Evolutionary conservation across 1,140 invertebrate species (phyloP).

Genomic region (Apolygus lucorum): DNA sequence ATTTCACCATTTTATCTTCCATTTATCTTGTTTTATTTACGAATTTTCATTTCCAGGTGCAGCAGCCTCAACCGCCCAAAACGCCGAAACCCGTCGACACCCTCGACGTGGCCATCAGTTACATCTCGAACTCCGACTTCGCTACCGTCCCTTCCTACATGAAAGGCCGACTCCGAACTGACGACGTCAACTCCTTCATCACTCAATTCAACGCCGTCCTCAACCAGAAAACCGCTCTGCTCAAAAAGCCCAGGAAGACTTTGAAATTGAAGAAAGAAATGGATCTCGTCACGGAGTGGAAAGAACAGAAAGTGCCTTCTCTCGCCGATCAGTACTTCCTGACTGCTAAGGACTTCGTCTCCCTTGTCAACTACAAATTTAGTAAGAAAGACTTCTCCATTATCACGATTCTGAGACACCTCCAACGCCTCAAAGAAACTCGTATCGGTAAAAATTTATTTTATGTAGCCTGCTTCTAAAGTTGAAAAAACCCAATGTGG

Average conservation of each 20-base stretch:
- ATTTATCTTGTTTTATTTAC: too few species aligned
- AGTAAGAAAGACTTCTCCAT: not conserved
- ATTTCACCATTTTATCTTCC: too few species aligned
- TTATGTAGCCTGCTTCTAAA: not conserved
- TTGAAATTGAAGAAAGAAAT: not conserved
- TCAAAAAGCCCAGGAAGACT: not conserved
- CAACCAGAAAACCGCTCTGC: not conserved
- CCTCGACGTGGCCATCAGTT: not conserved
- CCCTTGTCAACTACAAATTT: not conserved
- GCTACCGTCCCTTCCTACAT: not conserved
- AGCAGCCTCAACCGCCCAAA: not conserved
- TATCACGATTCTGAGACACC: not conserved
- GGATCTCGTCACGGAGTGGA: not conserved
- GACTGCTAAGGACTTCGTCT: not conserved
- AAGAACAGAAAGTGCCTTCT: not conserved
- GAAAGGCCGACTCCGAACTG: not conserved
- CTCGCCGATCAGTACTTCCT: not conserved
- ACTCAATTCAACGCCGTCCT: not conserved
- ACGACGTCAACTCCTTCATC: not conserved
- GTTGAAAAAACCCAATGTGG: too few species aligned
- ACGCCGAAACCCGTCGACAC: not conserved
- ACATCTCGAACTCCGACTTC: not conserved
- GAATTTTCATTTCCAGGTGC: not conserved
- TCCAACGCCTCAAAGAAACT: not conserved
- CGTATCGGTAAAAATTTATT: not conserved